Percentiles rank a stretch among this genome's conserved stretches.
phyloP scores from a whole-genome alignment of 1,140 invertebrate species.

The Drosophila oshimai region DNA sequence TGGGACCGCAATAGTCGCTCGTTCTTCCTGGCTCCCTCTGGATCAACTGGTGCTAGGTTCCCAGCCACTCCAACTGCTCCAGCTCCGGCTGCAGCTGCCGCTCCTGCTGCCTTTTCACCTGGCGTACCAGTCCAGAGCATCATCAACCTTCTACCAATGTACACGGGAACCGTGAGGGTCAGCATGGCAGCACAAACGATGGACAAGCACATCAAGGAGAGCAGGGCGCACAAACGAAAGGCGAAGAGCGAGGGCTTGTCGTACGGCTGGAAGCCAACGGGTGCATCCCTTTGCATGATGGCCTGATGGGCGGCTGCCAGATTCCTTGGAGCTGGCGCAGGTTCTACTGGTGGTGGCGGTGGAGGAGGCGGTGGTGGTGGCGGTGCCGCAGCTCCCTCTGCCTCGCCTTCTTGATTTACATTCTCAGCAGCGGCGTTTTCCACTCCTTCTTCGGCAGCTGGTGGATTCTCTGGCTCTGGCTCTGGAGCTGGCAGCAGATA shows the following conservation, averaged over 20 bases:
- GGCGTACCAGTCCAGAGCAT: slow-evolving; percentile 87
- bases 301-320: slow-evolving; percentile 92
- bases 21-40: slow-evolving; percentile 70
- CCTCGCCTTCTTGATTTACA: neutral
- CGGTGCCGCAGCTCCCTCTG: neutral
- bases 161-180: slow-evolving; percentile 90
- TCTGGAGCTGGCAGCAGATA: slow-evolving; percentile 90
- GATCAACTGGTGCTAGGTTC: slow-evolving; percentile 19
- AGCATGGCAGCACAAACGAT: slow-evolving; percentile 86
- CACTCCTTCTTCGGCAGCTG: slow-evolving; percentile 74
- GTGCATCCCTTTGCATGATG: slow-evolving; percentile 89
- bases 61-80: slow-evolving; percentile 1
- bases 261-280: slow-evolving; percentile 94
- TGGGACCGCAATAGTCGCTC: slow-evolving; percentile 89
- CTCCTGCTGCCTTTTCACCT: slow-evolving; percentile 28
- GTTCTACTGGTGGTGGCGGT: slow-evolving; percentile 67
- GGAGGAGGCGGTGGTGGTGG: slow-evolving; percentile 65
- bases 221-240: slow-evolving; percentile 89
- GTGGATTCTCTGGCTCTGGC: slow-evolving; percentile 30
- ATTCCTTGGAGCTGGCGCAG: slow-evolving; percentile 82
- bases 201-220: slow-evolving; percentile 92
- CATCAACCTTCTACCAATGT: slow-evolving; percentile 94
- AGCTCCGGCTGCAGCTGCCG: neutral
- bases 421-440: slow-evolving; percentile 20
- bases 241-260: slow-evolving; percentile 92